phyloP scores from a whole-genome alignment of 2,797 vertebrate genomes.

The Hemibagrus guttatus region DNA sequence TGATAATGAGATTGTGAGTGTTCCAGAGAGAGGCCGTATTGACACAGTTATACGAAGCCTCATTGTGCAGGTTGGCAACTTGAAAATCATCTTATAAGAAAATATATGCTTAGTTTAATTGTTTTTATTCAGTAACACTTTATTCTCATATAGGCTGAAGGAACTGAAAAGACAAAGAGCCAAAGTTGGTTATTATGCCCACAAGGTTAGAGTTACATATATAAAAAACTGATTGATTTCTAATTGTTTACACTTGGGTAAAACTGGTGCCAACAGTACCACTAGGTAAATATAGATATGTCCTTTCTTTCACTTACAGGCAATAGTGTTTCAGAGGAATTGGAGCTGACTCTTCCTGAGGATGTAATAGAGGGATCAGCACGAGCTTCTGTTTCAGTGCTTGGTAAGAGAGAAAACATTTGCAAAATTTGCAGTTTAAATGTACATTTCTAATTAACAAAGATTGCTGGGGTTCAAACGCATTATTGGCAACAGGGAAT shows the following conservation, averaged over 20 bases:
- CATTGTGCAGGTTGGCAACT: slow-evolving; percentile 67
- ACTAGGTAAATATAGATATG: background rate
- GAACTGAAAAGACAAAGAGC: slow-evolving; percentile 62
- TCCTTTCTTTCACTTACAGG: slow-evolving; percentile 53
- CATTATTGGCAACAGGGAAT: background rate
- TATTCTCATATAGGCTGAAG: slow-evolving; percentile 64
- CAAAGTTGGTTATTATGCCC: slow-evolving; percentile 72
- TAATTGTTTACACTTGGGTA: background rate
- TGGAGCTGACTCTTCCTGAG: slow-evolving; percentile 62
- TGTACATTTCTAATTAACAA: background rate
- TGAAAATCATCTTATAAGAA: background rate
- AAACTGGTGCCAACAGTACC: too few relatives aligned
- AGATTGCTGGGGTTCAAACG: background rate
- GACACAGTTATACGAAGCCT: slow-evolving; percentile 69
- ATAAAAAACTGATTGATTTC: background rate
- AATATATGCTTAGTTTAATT: background rate
- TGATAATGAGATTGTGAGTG: slow-evolving; percentile 66
- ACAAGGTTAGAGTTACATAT: slow-evolving; percentile 61
- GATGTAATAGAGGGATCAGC: slow-evolving; percentile 66
- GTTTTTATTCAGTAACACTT: background rate
- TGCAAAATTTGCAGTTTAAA: background rate
- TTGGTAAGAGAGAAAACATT: slow-evolving; percentile 22
- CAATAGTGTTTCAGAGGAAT: slow-evolving; percentile 47
- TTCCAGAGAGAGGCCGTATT: slow-evolving; percentile 72
- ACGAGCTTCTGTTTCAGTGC: slow-evolving; percentile 48